Base-by-base conservation (phyloP, 1,140 invertebrate genomes). In the Andrena cerasifolii region DNA sequence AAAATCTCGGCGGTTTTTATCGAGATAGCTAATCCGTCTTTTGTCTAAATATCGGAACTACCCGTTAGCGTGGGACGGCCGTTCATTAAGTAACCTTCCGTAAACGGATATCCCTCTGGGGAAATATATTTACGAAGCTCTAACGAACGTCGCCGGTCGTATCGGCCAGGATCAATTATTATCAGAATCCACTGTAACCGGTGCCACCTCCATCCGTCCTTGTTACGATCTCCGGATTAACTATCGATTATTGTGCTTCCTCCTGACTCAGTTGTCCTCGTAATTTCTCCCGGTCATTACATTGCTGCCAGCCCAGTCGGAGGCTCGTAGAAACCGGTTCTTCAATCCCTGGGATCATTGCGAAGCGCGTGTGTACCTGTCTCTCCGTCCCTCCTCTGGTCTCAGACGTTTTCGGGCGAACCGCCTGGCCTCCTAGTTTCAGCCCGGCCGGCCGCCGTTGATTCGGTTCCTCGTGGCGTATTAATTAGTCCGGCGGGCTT, bases 281-380 rank as follows among this genome's bases (percentile, higher is more conserved):
- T 43, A 56, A 66, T 56, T 54, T 54, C 33, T 54, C 6, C 6
- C 8, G 36, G 49, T 61, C 51, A 24, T 74, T 54, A 43, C 36
- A 65, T 74, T 65, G 4, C 49, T 66, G 61, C 61, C 49, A 31
- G 54, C 66, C 72, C 49, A 66, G 51, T 10, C 18, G 6, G 45
- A 3, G 45, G 28, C 28, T 65, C 45, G 12, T 16, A 10, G 36
- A 14, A 74, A 74, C 72, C 72, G 72, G 72, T 74, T 66, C 72
- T 56, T 66, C 54, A 74, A 54, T 65, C 61, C 24, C 49, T n/a
- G n/a, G 24, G 40, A 53, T 45, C 68, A 59, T 71, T 59, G 33
- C 40, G 33, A 54, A 66, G 24, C 36, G 4, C 51, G 33, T 65
- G 31, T 49, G 47, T 49, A n/a, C 21, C 24, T 31, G 45, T 16